Evolutionary conservation across 2,113 vertebrate genomes (phyloP), one percentile per base, ranked within the genome.

Genomic region (Polypterus senegalus): DNA sequence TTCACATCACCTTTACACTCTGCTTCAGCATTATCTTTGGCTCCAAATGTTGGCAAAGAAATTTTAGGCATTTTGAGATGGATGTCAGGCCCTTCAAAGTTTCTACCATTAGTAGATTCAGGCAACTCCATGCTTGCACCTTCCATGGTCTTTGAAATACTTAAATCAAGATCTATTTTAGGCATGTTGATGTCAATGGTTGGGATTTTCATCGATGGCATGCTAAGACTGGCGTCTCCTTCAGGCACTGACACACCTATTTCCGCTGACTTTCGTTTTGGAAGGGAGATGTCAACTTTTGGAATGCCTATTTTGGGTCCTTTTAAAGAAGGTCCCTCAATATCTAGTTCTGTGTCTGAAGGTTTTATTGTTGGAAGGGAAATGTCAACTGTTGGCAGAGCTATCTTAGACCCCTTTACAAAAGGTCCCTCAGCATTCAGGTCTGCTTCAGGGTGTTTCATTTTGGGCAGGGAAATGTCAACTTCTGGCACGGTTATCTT

Each of bases 171-270:
- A 8, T 77, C 74, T 53, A 77, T 73, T 45, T 75, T 81, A 0
- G 84, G 84, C 51, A 84, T n/a, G 59, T 80, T 73, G 43, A 89
- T 69, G 44, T 88, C 82, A 61, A 89, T 64, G 1, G 66, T 68
- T 3, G 86, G 84, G 63, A 85, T 67, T 7, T 79, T 73, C 9
- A 74, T 58, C 3, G 67, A 68, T 1, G 77, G 64, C 48, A 69
- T 27, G 3, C 69, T 69, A 61, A 66, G 65, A 6, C 8, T 73
- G 4, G 63, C 46, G 57, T 76, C 10, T 6, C 58, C 65, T 1
- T 58, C 1, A 7, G 61, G 62, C 8, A 2, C 2, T 49, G 69
- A 59, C 73, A 70, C 1, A 71, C 43, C 49, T 9, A 61, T 60
- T 27, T 78, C 63, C 55, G 70, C 54, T 4, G n/a, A 2, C 45